A percentile compares a stretch with the other conserved stretches of the same genome.
phyloP scores from a whole-genome alignment of 2,888 invertebrate species.

The Ophion ellenae region DNA sequence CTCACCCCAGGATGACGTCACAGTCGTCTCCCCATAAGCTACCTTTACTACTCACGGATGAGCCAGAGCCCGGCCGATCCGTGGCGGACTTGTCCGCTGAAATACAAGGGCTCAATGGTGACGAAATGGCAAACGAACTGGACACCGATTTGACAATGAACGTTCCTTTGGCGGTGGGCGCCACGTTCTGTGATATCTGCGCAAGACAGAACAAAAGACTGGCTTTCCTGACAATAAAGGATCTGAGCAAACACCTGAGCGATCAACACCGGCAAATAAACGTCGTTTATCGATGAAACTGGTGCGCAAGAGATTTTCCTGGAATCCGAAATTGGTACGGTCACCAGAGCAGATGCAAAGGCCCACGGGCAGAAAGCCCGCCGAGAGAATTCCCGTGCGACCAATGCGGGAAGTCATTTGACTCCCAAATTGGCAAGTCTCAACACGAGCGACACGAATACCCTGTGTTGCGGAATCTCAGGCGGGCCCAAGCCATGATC shows the following conservation, averaged over 20 bases:
- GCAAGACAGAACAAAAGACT: background rate
- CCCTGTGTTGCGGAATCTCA: constrained; percentile 33
- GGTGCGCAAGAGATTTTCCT: background rate
- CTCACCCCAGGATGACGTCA: too few relatives aligned
- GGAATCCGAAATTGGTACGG: constrained; percentile 8
- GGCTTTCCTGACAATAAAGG: background rate
- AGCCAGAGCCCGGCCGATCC: constrained; percentile 31
- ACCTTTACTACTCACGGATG: too few relatives aligned
- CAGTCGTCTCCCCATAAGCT: too few relatives aligned
- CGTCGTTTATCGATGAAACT: background rate
- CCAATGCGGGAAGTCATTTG: background rate
- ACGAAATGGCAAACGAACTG: constrained; percentile 6
- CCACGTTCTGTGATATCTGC: background rate
- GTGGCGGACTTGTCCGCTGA: constrained; percentile 37
- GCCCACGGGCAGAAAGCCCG: background rate
- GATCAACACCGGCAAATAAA: constrained; percentile 10
- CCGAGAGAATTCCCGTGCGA: background rate
- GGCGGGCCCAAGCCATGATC: background rate
- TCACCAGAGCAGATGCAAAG: background rate
- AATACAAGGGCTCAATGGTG: constrained; percentile 6
- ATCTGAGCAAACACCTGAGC: background rate
- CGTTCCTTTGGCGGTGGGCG: background rate
- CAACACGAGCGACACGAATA: constrained; percentile 60
- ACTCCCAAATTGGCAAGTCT: background rate
- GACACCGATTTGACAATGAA: background rate